Conservation (phyloP, 2,113 vertebrate genomes). For the Morone chrysops region DNA sequence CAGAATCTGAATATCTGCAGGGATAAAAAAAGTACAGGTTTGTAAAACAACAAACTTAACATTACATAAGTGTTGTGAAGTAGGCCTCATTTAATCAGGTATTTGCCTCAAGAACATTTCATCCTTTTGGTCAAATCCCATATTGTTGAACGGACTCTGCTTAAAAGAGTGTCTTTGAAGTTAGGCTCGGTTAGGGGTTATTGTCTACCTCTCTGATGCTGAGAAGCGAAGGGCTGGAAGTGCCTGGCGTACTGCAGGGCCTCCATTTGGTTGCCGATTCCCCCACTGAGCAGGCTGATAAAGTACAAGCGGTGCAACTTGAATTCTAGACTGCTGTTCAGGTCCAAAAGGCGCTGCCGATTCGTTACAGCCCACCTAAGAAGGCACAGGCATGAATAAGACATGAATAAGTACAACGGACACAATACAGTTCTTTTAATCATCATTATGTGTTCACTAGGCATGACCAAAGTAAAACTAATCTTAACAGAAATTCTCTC, state of each 20-base stretch:
- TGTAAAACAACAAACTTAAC: background rate
- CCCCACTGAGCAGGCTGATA: constrained; percentile 89
- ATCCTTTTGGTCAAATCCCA: background rate
- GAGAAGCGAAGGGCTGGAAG: constrained; percentile 91
- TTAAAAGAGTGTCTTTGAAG: too few species aligned
- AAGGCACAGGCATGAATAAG: background rate
- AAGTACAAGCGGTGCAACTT: constrained; percentile 92
- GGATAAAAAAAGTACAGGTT: background rate
- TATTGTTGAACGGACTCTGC: background rate
- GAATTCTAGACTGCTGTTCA: constrained; percentile 93
- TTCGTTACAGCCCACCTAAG: constrained; percentile 90
- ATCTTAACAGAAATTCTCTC: background rate
- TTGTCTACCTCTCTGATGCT: constrained; percentile 89
- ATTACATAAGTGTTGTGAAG: background rate
- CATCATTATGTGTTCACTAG: background rate
- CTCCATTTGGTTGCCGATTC: constrained; percentile 89
- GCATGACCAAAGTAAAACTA: background rate
- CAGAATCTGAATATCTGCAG: constrained; percentile 91
- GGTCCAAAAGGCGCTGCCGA: constrained; percentile 89
- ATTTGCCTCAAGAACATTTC: background rate
- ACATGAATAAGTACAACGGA: background rate
- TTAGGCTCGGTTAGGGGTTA: too few species aligned
- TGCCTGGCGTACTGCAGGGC: constrained; percentile 91
- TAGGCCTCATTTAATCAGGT: background rate
- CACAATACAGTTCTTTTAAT: background rate